These are phyloP conservation scores for Galeopterus variegatus DNA, from an alignment of 2,113 vertebrate species.

Conservation along the genomic window DNA sequence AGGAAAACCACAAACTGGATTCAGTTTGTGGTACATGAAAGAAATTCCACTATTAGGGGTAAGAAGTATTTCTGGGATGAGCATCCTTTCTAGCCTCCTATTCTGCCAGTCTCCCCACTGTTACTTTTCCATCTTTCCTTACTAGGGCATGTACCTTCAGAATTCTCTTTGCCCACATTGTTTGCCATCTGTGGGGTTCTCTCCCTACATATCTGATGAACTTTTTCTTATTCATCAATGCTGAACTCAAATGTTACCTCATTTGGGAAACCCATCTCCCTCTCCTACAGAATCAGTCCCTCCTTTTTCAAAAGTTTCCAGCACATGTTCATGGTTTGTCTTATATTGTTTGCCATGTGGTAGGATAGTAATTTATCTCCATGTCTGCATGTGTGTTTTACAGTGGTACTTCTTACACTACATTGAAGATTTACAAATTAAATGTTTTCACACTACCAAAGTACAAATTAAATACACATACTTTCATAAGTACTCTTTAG, in stretches of 20 bases:
- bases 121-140: not conserved
- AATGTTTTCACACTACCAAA: slow-evolving; percentile 7
- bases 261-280: not conserved
- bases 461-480: not conserved
- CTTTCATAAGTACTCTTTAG: not conserved
- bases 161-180: not conserved
- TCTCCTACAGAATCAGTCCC: not conserved
- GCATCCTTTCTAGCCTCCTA: not conserved
- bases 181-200: not conserved
- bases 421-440: slow-evolving; percentile 22
- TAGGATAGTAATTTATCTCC: slow-evolving; percentile 35
- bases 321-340: not conserved
- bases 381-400: not conserved
- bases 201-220: not conserved
- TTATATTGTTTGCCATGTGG: not conserved
- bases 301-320: slow-evolving; percentile 1
- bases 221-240: not conserved
- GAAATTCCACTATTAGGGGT: not conserved
- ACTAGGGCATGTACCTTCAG: not conserved
- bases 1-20: not conserved
- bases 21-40: not conserved
- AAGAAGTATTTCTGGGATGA: not conserved
- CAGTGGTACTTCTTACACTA: not conserved
- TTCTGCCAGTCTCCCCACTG: not conserved
- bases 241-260: not conserved